A percentile compares a stretch with the other conserved stretches of the same genome.
Evolutionary conservation across 2,113 vertebrate species (phyloP).

Genomic region (Hypomesus transpacificus): DNA sequence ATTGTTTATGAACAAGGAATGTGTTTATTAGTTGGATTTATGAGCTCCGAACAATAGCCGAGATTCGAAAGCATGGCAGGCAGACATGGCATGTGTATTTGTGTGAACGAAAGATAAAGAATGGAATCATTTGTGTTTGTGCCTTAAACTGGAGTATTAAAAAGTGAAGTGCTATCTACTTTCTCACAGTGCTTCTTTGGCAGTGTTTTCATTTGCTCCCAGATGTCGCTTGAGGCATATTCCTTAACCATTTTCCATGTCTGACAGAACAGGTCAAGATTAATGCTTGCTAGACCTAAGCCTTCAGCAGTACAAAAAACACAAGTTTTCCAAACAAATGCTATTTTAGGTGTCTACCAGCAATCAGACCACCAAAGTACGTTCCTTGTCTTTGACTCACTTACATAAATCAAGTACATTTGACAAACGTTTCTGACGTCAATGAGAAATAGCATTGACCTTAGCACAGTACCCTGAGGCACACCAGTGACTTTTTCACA

Average conservation of each 20-base stretch:
- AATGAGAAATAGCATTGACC: conserved; percentile 7
- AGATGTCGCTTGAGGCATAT: no score
- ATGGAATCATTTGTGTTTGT: no score
- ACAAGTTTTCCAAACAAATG: neutral
- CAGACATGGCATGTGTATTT: no score
- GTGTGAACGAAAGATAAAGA: no score
- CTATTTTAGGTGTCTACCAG: conserved; percentile 17
- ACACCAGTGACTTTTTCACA: neutral
- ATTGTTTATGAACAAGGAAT: no score
- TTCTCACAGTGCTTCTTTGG: conserved; percentile 13
- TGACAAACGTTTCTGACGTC: neutral
- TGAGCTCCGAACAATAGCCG: no score
- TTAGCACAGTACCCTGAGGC: conserved; percentile 4
- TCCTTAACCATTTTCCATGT: neutral
- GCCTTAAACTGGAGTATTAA: no score
- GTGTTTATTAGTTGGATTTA: no score
- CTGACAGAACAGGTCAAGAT: neutral
- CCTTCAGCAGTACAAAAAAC: neutral
- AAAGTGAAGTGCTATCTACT: no score
- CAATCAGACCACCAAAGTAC: neutral
- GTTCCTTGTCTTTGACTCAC: conserved; percentile 1
- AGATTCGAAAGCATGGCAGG: no score
- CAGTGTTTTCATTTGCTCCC: no score
- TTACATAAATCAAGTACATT: conserved; percentile 1
- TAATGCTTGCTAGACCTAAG: conserved; percentile 5